Evolutionary conservation across 2,888 invertebrate species (phyloP).

Genomic region (Epirrhoe tristata): DNA sequence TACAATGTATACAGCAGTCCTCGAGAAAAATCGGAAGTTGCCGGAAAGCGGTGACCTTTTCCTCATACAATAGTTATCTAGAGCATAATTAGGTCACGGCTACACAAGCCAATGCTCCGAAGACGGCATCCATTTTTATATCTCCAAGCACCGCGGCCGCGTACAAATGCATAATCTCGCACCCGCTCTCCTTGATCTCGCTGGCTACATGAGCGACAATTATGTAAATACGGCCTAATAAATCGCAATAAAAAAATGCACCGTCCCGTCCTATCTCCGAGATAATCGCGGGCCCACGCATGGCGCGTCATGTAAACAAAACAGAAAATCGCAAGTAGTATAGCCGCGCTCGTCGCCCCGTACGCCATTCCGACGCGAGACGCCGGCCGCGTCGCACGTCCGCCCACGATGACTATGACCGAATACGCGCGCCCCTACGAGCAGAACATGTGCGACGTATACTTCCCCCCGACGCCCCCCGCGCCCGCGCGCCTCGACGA

Average conservation of each 20-base stretch:
- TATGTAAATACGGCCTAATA: constrained; percentile 45
- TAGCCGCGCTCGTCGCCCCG: constrained; percentile 54
- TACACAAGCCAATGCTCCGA: constrained; percentile 10
- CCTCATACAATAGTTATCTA: constrained; percentile 21
- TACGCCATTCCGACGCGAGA: constrained; percentile 66
- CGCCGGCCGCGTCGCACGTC: constrained; percentile 63
- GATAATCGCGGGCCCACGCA: constrained; percentile 39
- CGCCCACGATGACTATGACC: constrained; percentile 75
- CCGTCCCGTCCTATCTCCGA: constrained; percentile 27
- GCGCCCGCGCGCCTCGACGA: constrained; percentile 78
- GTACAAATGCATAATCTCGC: constrained; percentile 22
- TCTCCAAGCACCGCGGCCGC: background rate
- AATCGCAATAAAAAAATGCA: constrained; percentile 44
- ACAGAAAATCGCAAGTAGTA: constrained; percentile 62
- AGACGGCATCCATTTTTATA: constrained; percentile 13
- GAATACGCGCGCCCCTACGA: constrained; percentile 81
- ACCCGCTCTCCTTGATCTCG: constrained; percentile 40
- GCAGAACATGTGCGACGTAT: constrained; percentile 76
- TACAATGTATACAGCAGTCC: background rate
- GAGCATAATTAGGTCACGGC: constrained; percentile 19
- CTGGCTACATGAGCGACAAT: constrained; percentile 38
- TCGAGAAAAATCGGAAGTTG: constrained; percentile 22
- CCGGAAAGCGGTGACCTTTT: constrained; percentile 5
- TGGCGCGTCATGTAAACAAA: constrained; percentile 69
- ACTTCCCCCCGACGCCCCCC: constrained; percentile 66